Evolutionary conservation across 1,140 invertebrate genomes (phyloP), one percentile per base, ranked within the genome.

Genomic region (Panagrolaimus sp.): DNA sequence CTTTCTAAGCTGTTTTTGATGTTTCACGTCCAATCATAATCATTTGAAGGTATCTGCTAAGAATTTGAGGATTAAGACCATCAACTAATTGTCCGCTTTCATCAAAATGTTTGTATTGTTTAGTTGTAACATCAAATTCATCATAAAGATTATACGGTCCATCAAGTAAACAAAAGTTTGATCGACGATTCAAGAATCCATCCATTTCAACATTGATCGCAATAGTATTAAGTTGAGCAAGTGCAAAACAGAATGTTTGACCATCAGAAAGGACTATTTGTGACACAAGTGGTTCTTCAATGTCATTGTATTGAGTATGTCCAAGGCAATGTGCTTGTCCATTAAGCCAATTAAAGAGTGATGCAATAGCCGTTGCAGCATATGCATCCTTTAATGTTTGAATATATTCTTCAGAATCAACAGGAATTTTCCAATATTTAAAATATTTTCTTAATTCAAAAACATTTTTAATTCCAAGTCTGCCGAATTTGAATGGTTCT

Each of bases 231-330:
- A 82, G 68, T 65, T 82, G 82, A 21, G 67, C 82, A 38, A 78
- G 47, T 7, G 82, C 78, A 52, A 82, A 82, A 32, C 62, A 68
- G 26, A 74, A 81, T 28, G 69, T 72, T 24, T 63, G 21, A 14
- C 81, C 80, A 63, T 83, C 76, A 3, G 80, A 76, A 4, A 82
- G 71, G 21, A 83, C 63, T 45, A 83, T 45, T 55, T 83, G 80
- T 0, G 76, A 76, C 8, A 65, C 71, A 43, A 83, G 67, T 12
- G 80, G 80, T 0, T 43, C 15, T 1, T 58, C 67, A 15, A 82
- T 46, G 26, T 82, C 80, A 24, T 44, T 44, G 65, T 79, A 82
- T 70, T 83, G 80, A 10, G 82, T 82, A 74, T 73, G 77, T 8
- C 82, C 79, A 28, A 69, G 67, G 32, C 71, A 75, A 70, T 82